Conservation (phyloP, 2,888 invertebrate species). For the Pammene fasciana region DNA sequence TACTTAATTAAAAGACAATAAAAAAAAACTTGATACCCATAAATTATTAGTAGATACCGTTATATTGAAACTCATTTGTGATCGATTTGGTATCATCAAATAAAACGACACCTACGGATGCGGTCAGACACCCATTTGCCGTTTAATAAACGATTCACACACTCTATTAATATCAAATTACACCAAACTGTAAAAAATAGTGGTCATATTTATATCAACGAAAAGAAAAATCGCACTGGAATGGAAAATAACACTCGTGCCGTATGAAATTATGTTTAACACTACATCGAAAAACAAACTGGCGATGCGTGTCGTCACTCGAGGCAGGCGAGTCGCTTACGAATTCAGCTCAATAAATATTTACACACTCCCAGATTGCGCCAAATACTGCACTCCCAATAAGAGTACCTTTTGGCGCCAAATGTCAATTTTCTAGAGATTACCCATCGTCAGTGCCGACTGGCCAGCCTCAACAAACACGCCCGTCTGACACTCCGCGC, state of each 20-base stretch:
- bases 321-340: constrained; percentile 56
- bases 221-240: constrained; percentile 1
- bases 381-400: constrained; percentile 67
- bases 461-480: constrained; percentile 59
- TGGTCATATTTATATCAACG: not conserved
- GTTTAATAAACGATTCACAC: constrained; percentile 4
- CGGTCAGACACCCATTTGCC: not conserved
- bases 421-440: constrained; percentile 76
- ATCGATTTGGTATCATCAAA: not conserved
- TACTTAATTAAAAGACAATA: not conserved
- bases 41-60: not conserved
- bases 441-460: constrained; percentile 61
- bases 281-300: constrained; percentile 17
- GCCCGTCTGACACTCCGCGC: constrained; percentile 42
- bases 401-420: constrained; percentile 66
- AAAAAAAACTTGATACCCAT: not conserved
- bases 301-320: constrained; percentile 26
- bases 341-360: constrained; percentile 67
- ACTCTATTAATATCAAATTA: constrained; percentile 14
- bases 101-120: constrained; percentile 14
- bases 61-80: not conserved
- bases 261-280: constrained; percentile 24
- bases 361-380: constrained; percentile 62
- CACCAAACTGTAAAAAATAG: not conserved
- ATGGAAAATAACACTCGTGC: constrained; percentile 15